Base-by-base conservation (phyloP, 2,797 vertebrate species). In the Phyllotis vaccarum region DNA sequence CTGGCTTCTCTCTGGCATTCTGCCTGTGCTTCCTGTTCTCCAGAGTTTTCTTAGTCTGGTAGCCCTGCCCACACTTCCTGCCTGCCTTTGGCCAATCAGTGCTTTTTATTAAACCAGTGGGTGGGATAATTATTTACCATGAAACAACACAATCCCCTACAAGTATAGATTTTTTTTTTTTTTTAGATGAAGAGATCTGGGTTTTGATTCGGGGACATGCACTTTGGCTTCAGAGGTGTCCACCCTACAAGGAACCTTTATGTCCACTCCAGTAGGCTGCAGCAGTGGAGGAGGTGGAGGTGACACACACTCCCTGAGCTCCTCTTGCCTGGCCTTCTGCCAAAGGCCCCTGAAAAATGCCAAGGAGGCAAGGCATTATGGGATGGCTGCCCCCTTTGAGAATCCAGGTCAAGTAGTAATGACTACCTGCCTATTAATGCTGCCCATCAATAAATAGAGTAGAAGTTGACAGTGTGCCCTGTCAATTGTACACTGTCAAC, bases 171-270 rank as follows among this genome's bases (percentile, higher is more conserved):
- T n/a, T n/a, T 81, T 91, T 95, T 31, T 29, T 62, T 64, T 5
- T 70, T 70, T 97, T 81, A 91, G n/a, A 90, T 89, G 88, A 81
- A 95, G 74, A 97, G 56, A 79, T 90, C 75, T 46, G 60, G 10
- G 43, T 31, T 94, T 95, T 79, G 49, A 37, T 94, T 91, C 72
- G 74, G 72, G 80, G 89, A 95, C 90, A 64, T 82, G 66, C 88
- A 54, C 60, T n/a, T 43, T 87, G 43, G 64, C 88, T 94, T 24
- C 66, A 86, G 56, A 88, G 81, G 58, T 2, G 0, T 29, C 52
- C n/a, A 66, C 62, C 31, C 43, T 12, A 68, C 64, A 95, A 74
- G 56, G 29, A 14, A 3, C 46, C 90, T 92, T 95, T 68, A 5
- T 19, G 24, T 54, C 58, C 19, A 13, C 17, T 29, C 40, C 74